Base-by-base conservation (phyloP, 2,797 vertebrate species). In the Saxicola maurus region DNA sequence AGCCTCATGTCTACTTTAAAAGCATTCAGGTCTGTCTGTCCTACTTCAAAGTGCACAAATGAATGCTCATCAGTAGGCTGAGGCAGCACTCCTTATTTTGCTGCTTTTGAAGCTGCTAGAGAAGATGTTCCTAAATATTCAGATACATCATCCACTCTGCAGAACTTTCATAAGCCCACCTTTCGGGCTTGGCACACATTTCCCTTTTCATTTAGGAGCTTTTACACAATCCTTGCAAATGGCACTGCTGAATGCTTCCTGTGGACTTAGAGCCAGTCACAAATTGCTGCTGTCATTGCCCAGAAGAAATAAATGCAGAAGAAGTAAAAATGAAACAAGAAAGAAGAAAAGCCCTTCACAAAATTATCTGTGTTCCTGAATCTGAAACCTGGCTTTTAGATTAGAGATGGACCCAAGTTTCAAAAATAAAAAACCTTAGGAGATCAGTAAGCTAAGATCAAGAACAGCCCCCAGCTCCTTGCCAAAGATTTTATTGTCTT, bases 221-320 rank as follows among this genome's bases (percentile, higher is more conserved):
- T 76, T 66, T 62, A 31, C 17, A 20, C 3, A 65, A 35, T 17
- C 37, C 17, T 46, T 68, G 43, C 62, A 83, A 64, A 74, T 5
- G 18, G 27, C 51, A 17, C 13, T 8, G 28, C 59, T 33, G 10
- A 72, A 56, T 1, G 10, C 9, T 69, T 68, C 45, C 27, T 27
- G 27, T 3, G 7, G 53, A 46, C 42, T 43, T 82, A 17, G 18
- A 87, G 56, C 45, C 18, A 33, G 0, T 0, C 2, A 12, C 18
- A 45, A 68, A 51, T 53, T 64, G 21, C 2, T 1, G 28, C 30
- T 56, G 38, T 57, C 25, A 8, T 27, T 59, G 42, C 11, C 12
- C 31, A 13, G 48, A 4, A 72, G 33, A 59, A 71, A 27, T 33
- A 53, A 62, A 67, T 67, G 28, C n/a, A 56, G 42, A 67, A 40